Evolutionary conservation across 2,113 vertebrate species (phyloP), one percentile per base, ranked within the genome.

Genomic region (Dendropsophus ebraccatus): DNA sequence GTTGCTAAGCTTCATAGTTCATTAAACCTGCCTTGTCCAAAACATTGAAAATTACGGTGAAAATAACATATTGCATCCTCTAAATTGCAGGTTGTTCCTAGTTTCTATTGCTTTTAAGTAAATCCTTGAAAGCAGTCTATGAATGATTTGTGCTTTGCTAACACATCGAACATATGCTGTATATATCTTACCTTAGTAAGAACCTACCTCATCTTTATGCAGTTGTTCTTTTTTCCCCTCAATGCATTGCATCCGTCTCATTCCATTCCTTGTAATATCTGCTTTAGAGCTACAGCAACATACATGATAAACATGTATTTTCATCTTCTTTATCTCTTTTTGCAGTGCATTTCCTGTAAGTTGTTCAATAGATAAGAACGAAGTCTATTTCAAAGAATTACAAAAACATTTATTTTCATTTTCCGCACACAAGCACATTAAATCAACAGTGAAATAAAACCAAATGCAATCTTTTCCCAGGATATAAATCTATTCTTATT

Each of bases 371-470:
- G 32, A 70, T 70, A 79, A 80, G 25, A 72, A 60, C 10, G 30
- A 32, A 32, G 10, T 80, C 16, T 11, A 80, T 47, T 79, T 47
- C 62, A 56, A 74, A 47, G 47, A 28, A 80, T 47, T 69, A 73
- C n/a, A 45, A 74, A 65, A 86, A 60, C 52, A 79, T 86, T 86
- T 74, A 81, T 69, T 80, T 67, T 86, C 50, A 67, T 80, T 79
- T 84, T 58, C 32, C 41, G n/a, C 54, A 86, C 79, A 81, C 16
- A 86, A 45, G 21, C 74, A 78, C 75, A 79, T 85, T 78, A 70
- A 80, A 69, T 72, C 62, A 81, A 60, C 62, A 81, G 77, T 58
- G 77, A 72, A 81, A 86, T 86, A 49, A 78, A 74, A 32, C 84
- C 65, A 79, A 60, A 81, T 77, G 60, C 65, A 86, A 45, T 74